Evolutionary conservation across 2,888 invertebrate genomes (phyloP).

Genomic region (Pherbina coryleti): DNA sequence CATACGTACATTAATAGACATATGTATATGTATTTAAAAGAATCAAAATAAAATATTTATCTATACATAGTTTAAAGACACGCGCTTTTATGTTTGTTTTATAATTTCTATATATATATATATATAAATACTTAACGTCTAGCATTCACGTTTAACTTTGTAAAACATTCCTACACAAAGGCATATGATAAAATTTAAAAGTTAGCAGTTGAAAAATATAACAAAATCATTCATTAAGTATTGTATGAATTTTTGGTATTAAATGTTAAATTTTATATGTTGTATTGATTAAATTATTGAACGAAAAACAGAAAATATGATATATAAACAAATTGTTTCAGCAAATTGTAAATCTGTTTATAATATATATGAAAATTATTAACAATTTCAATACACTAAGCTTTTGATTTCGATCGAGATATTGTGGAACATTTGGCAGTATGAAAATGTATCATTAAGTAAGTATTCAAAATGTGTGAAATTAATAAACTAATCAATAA

Average conservation of each 20-base stretch:
- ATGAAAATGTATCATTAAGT: neutral
- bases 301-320: too few species aligned
- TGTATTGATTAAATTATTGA: slow-evolving; percentile 14
- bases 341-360: too few species aligned
- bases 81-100: neutral
- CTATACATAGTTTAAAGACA: neutral
- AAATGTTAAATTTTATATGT: slow-evolving; percentile 36
- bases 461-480: neutral
- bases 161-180: slow-evolving; percentile 20
- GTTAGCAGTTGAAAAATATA: neutral
- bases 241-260: slow-evolving; percentile 34
- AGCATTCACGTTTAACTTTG: neutral
- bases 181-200: neutral
- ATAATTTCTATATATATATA: too few species aligned
- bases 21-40: neutral
- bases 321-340: too few species aligned
- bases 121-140: neutral
- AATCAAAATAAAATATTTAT: neutral
- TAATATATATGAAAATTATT: too few species aligned
- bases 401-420: neutral
- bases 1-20: neutral
- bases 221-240: neutral
- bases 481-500: too few species aligned
- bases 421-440: neutral
- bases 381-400: too few species aligned